These are phyloP conservation scores for Meloidogyne chitwoodi DNA, from an alignment of 1,140 invertebrate genomes.

Conservation along the genomic window DNA sequence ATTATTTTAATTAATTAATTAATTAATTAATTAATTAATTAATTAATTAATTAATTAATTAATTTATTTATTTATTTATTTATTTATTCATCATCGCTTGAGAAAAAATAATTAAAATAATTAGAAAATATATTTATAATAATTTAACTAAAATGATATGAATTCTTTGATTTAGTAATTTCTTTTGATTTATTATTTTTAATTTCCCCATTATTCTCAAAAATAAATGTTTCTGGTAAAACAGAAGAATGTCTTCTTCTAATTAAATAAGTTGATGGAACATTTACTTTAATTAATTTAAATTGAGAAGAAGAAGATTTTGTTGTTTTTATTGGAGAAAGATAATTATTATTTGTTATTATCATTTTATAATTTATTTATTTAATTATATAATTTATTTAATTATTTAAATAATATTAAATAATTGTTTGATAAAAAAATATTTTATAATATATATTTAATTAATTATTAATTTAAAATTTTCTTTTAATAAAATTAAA, in stretches of 20 bases:
- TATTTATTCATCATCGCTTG: not conserved
- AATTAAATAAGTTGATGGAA: not conserved
- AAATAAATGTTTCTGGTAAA: slow-evolving; percentile 1
- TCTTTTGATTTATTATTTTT: not conserved
- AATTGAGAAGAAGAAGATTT: not conserved
- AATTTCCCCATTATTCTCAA: not conserved
- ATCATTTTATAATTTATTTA: not conserved
- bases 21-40: not conserved
- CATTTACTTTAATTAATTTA: not conserved
- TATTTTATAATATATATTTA: no score
- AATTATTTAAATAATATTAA: no score
- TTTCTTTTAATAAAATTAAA: no score
- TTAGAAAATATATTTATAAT: not conserved
- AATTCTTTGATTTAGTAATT: not conserved
- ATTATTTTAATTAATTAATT: not conserved
- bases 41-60: not conserved
- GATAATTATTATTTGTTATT: not conserved
- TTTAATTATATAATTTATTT: no score
- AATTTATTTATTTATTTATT: not conserved
- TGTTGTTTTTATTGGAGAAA: not conserved
- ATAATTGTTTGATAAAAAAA: no score
- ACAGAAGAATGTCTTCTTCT: slow-evolving; percentile 10
- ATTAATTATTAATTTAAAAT: no score
- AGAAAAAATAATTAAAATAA: not conserved
- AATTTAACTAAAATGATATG: not conserved